These are phyloP conservation scores for Diarsia rubi DNA, from an alignment of 2,888 invertebrate species.

Conservation along the genomic window DNA sequence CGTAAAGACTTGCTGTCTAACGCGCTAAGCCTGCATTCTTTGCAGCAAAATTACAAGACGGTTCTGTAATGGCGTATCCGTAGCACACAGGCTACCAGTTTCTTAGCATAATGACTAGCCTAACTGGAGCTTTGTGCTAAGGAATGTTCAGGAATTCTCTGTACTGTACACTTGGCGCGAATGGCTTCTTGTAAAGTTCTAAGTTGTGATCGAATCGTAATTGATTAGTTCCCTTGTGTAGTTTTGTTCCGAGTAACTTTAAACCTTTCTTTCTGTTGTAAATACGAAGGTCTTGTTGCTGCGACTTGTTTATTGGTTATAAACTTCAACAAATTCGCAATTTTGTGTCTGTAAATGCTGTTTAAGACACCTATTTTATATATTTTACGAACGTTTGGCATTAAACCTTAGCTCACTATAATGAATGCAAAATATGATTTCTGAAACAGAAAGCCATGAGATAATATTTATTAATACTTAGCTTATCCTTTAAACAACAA, in stretches of 20 bases:
- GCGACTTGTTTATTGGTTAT: slow-evolving; percentile 31
- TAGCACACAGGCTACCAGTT: slow-evolving; percentile 78
- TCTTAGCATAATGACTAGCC: slow-evolving; percentile 81
- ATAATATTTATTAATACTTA: neutral
- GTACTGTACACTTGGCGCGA: slow-evolving; percentile 45
- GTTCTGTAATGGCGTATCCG: slow-evolving; percentile 56
- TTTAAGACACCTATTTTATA: slow-evolving; percentile 3
- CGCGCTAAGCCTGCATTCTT: slow-evolving; percentile 55
- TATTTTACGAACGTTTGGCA: slow-evolving; percentile 15
- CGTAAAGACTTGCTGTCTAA: slow-evolving; percentile 50
- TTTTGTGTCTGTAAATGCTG: slow-evolving; percentile 8
- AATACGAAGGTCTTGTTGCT: slow-evolving; percentile 29
- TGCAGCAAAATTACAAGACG: slow-evolving; percentile 62
- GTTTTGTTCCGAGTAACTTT: slow-evolving; percentile 41
- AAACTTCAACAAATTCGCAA: slow-evolving; percentile 26
- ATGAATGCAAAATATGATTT: slow-evolving; percentile 9
- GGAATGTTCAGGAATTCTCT: slow-evolving; percentile 72
- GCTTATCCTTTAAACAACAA: slow-evolving; percentile 9
- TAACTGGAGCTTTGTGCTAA: slow-evolving; percentile 80
- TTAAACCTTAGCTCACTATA: slow-evolving; percentile 8
- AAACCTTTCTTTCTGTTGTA: slow-evolving; percentile 50
- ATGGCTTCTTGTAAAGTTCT: slow-evolving; percentile 57
- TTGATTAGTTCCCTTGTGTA: slow-evolving; percentile 50
- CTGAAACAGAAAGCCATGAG: neutral
- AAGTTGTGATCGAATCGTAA: slow-evolving; percentile 60